Evolutionary conservation across 92 coral and sea anemone species (phyloP).

Genomic region (Porites evermanni): DNA sequence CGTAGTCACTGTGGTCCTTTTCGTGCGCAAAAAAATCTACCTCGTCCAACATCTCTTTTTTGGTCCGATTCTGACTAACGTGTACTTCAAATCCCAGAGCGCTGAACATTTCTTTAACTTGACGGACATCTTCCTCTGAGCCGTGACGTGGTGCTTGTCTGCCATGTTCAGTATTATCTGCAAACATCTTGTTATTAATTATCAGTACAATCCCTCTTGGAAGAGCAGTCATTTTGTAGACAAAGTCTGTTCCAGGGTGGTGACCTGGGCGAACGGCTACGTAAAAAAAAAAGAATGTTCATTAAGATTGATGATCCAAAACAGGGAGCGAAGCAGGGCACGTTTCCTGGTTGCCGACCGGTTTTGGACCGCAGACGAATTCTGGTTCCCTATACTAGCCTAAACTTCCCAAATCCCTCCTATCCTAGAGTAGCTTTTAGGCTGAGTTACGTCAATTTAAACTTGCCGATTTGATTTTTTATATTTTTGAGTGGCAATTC

Average conservation of each 20-base stretch:
- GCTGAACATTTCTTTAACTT: conserved; percentile 44
- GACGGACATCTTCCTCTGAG: conserved; percentile 60
- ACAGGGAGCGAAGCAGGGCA: too few species aligned
- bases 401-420: too few species aligned
- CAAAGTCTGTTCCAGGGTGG: conserved; percentile 11
- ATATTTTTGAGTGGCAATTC: too few species aligned
- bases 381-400: too few species aligned
- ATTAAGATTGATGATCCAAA: too few species aligned
- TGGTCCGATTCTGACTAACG: neutral
- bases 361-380: too few species aligned
- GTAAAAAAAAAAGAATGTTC: too few species aligned
- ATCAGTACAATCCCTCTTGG: conserved; percentile 82
- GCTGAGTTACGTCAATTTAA: too few species aligned
- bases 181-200: conserved; percentile 49
- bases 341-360: too few species aligned
- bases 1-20: conserved; percentile 54
- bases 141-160: conserved; percentile 25
- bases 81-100: conserved; percentile 52
- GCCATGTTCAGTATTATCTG: neutral
- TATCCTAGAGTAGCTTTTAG: too few species aligned
- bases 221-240: conserved; percentile 66
- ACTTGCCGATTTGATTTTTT: too few species aligned
- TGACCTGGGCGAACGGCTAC: neutral
- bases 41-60: conserved; percentile 14
- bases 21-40: neutral